Base-by-base conservation (phyloP, 1,140 invertebrate species). In the Brachionus rubens region DNA sequence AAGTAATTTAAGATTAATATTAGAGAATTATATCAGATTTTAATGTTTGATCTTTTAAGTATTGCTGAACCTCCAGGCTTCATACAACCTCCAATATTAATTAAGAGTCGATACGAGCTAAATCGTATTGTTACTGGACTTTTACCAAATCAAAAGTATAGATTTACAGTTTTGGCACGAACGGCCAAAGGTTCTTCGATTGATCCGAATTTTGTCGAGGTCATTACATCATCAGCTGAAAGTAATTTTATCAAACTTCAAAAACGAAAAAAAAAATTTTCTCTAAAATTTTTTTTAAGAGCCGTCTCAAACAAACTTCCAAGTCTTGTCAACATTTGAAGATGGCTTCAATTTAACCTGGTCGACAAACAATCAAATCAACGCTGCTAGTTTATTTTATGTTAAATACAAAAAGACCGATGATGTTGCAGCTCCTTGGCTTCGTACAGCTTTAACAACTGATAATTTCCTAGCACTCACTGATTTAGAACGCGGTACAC, bases 371-470 rank as follows among this genome's bases (percentile, higher is more conserved):
- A 41, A 72, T 33, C 68, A 72, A 72, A 28, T 72, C 1, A 75
- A 54, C n/a, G 48, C 72, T 28, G 72, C 48, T 28, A 75, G 72
- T 43, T 19, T 75, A 10, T 75, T 54, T 19, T 75, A 75, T 59
- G 50, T 75, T 46, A 54, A 56, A 47, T 75, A 75, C 48, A 75
- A 75, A 56, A 54, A 75, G 19, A 47, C 30, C 19, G 72, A 75
- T 46, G 48, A 75, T 7, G 12, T 54, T 56, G 68, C 68, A 2
- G 43, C 46, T 14, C 68, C 68, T 41, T 72, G 68, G 68, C 28
- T 72, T 12, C 30, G 68, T 10, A 72, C 68, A 12, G 28, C 68
- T 10, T 26, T 72, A 5, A 72, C 68, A 5, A 72, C 68, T 14
- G 68, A 72, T 33, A 72, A 72, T 50, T 72, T 72, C 14, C 9